These are phyloP conservation scores for Caenorhabditis afra DNA, from an alignment of 2,888 invertebrate genomes.

Conservation along the genomic window DNA sequence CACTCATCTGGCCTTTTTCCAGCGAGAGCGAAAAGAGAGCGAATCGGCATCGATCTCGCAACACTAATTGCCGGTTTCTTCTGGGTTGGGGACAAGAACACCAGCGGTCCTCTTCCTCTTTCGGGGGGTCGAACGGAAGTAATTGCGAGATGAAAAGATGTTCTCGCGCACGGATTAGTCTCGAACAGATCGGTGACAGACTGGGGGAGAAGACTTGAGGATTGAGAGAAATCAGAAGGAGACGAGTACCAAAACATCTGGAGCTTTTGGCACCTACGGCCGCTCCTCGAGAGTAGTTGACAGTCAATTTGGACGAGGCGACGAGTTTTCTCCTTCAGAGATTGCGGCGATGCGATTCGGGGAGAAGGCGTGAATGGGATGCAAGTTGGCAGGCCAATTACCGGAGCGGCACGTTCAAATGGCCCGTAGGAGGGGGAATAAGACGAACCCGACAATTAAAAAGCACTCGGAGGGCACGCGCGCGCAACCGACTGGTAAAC, in stretches of 20 bases:
- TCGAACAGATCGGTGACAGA: background rate
- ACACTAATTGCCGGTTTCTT: conserved; percentile 24
- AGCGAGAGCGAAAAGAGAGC: background rate
- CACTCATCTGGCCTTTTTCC: conserved; percentile 41
- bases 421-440: conserved; percentile 22
- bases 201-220: conserved; percentile 2
- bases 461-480: conserved; percentile 31
- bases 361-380: conserved; percentile 48
- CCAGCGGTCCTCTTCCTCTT: too few species aligned
- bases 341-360: conserved; percentile 29
- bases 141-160: conserved; percentile 39
- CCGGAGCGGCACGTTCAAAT: conserved; percentile 44
- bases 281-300: conserved; percentile 29
- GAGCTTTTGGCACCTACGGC: conserved; percentile 9
- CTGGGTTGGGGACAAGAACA: too few species aligned
- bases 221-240: conserved; percentile 1
- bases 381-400: conserved; percentile 45
- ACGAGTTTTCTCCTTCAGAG: conserved; percentile 23
- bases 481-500: conserved; percentile 57
- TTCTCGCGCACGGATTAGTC: conserved; percentile 39
- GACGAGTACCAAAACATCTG: background rate
- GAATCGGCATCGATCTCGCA: background rate
- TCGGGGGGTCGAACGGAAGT: conserved; percentile 24
- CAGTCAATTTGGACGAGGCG: conserved; percentile 35
- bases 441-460: conserved; percentile 42